phyloP scores from a whole-genome alignment of 2,113 vertebrate species.

The Hippocampus abdominalis region DNA sequence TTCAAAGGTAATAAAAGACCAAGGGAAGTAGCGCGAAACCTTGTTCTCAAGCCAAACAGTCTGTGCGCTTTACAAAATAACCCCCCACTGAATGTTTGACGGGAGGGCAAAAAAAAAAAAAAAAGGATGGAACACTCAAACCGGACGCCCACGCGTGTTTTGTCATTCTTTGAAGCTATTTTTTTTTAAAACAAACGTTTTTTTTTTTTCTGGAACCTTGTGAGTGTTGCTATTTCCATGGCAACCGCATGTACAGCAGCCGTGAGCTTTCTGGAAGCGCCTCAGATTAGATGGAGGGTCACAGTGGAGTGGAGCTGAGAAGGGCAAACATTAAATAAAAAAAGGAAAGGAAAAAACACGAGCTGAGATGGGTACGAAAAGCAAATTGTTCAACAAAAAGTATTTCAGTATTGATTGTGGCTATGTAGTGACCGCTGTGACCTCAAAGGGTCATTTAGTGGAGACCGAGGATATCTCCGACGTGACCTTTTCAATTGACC shows the following conservation, averaged over 20 bases:
- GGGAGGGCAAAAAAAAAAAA: constrained; percentile 35
- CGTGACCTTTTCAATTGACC: neutral
- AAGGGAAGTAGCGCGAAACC: constrained; percentile 19
- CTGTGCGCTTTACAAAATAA: constrained; percentile 35
- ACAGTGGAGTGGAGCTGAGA: constrained; percentile 16
- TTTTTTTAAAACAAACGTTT: constrained; percentile 64
- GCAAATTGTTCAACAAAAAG: neutral
- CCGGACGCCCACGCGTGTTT: constrained; percentile 40
- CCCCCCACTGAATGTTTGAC: constrained; percentile 5
- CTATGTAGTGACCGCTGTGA: no score
- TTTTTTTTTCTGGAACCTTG: constrained; percentile 34
- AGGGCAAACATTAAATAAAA: constrained; percentile 9
- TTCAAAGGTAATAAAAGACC: neutral
- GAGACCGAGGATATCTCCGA: neutral
- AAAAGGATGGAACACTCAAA: constrained; percentile 35
- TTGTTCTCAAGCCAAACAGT: constrained; percentile 26
- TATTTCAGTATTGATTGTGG: neutral
- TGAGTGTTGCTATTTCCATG: constrained; percentile 63
- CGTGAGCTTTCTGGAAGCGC: constrained; percentile 33
- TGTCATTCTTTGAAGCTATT: constrained; percentile 50
- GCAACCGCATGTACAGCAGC: constrained; percentile 56
- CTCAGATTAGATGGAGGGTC: constrained; percentile 37
- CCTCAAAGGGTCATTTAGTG: neutral
- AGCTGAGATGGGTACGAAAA: constrained; percentile 8
- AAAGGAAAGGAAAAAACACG: constrained; percentile 15